Evolutionary conservation across 2,888 invertebrate species (phyloP).

Genomic region (Caradrina kadenii): DNA sequence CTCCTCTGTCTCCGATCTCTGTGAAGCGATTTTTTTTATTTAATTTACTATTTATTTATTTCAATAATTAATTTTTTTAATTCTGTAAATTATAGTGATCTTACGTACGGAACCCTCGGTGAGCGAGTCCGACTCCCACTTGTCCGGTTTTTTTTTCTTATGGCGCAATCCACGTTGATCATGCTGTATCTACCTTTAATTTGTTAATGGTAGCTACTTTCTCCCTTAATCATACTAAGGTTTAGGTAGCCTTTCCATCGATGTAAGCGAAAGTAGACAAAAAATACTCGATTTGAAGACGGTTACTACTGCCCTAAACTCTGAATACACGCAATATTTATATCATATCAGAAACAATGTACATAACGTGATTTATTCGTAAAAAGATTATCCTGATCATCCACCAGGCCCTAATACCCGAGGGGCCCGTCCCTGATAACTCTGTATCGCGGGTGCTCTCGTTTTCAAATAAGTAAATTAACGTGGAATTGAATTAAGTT

Average conservation of each 20-base stretch:
- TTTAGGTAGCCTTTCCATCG: not conserved
- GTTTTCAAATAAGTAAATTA: conserved; percentile 88
- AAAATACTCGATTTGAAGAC: not conserved
- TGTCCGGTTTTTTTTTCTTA: not conserved
- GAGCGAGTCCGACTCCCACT: no score
- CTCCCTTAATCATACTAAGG: not conserved
- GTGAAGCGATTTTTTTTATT: no score
- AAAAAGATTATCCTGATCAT: conserved; percentile 83
- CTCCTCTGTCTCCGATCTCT: no score
- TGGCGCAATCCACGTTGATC: no score
- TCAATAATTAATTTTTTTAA: no score
- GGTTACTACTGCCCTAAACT: conserved; percentile 26
- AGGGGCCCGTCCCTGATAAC: conserved; percentile 77
- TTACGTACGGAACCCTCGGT: no score
- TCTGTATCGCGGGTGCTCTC: conserved; percentile 78
- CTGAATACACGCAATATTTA: conserved; percentile 38
- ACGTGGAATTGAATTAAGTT: conserved; percentile 88
- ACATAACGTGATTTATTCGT: conserved; percentile 79
- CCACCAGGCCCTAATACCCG: conserved; percentile 75
- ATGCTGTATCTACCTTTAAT: not conserved
- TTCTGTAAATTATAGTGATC: no score
- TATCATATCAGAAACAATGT: conserved; percentile 52
- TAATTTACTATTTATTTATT: no score
- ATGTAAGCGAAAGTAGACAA: not conserved
- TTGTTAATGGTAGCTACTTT: not conserved